Base-by-base conservation (phyloP, 2,797 vertebrate species). In the Hemibagrus guttatus region DNA sequence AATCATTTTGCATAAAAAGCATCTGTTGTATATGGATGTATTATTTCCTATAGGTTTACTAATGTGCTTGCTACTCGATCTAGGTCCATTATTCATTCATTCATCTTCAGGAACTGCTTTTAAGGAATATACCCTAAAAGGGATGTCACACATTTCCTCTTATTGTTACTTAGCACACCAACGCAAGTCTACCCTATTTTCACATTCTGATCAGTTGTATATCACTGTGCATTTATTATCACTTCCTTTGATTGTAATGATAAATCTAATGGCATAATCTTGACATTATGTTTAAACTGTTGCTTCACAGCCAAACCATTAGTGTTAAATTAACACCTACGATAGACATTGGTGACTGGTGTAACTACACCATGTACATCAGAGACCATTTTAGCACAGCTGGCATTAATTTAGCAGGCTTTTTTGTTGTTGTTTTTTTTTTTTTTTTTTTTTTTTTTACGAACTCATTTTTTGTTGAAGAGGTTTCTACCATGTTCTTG, bases 321-420 rank as follows among this genome's bases (percentile, higher is more conserved):
- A 85, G 87, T 74, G 79, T 66, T 83, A 83, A 85, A 88, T 88
- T 88, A 83, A 83, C 87, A 88, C 87, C 84, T 69, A 52, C 19
- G 39, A 46, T 83, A 85, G 79, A 83, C 69, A 59, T n/a, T 52
- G 39, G 80, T 69, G 84, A 68, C 54, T 78, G 71, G 84, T 85
- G 84, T 83, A 83, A 71, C 28, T 61, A 83, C 87, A 88, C 84
- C 68, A n/a, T 61, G 71, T 61, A 71, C 87, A 83, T 80, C 68
- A 79, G 79, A 85, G 84, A 85, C 79, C 52, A 61, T 66, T 88
- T 85, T 80, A 88, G 72, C 79, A 85, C 87, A 88, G 84, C 87
- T 85, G 87, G 79, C 64, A 63, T 63, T 85, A 54, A 85, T 82
- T 78, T 78, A 82, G 46, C 69, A 69, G 69, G 17, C 0, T 35